These are phyloP conservation scores for Entomobrya proxima DNA, from an alignment of 2,888 invertebrate species.

Conservation along the genomic window DNA sequence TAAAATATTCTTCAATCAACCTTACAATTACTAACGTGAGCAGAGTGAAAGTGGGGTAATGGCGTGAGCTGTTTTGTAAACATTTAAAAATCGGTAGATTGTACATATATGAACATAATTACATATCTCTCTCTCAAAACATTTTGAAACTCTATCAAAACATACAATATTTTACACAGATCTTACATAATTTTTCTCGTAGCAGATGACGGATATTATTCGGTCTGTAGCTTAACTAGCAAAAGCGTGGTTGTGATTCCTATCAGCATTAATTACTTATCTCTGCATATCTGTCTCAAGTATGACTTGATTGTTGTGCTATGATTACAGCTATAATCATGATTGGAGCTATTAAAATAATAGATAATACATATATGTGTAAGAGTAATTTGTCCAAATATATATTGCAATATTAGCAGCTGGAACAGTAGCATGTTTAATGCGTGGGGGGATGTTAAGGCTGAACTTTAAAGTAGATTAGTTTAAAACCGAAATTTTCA, in stretches of 20 bases:
- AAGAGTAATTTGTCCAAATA: not conserved
- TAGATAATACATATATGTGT: not conserved
- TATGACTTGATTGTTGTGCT: not conserved
- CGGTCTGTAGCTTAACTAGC: not conserved
- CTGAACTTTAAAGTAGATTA: slow-evolving; percentile 17
- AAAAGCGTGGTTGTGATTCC: slow-evolving; percentile 25
- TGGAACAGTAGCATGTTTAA: not conserved
- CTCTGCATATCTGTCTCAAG: too few species aligned
- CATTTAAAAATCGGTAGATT: too few species aligned
- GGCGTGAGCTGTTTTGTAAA: too few species aligned
- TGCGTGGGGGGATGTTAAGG: slow-evolving; percentile 38
- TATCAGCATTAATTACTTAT: not conserved
- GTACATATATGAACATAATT: not conserved
- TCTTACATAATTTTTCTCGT: too few species aligned
- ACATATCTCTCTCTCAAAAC: not conserved
- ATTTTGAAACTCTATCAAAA: too few species aligned
- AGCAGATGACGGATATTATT: not conserved
- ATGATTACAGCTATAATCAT: too few species aligned
- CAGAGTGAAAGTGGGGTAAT: too few species aligned
- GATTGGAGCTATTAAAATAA: too few species aligned
- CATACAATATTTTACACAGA: too few species aligned
- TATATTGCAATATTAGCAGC: not conserved
- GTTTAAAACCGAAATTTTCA: not conserved
- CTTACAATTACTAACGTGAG: too few species aligned
- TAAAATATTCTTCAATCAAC: too few species aligned